Evolutionary conservation across 2,797 vertebrate species (phyloP).

Genomic region (Thaleichthys pacificus): DNA sequence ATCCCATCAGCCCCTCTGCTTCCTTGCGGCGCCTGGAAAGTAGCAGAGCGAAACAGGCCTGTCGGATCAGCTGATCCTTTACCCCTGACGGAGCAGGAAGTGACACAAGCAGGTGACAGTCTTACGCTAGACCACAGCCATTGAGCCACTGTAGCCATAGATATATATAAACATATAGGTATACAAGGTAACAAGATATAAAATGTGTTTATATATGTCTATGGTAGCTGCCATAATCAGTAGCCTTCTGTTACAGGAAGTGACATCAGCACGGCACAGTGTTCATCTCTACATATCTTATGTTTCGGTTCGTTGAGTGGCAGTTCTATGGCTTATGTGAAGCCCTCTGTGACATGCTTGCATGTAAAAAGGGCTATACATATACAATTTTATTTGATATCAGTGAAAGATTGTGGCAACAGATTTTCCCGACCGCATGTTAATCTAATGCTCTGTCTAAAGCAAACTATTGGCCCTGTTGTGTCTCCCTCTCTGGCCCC

Average conservation of each 20-base stretch:
- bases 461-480: too few species aligned
- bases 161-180: too few species aligned
- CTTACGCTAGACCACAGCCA: conserved; percentile 14
- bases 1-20: conserved; percentile 36
- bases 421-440: conserved; percentile 21
- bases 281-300: neutral
- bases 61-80: neutral
- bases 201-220: too few species aligned
- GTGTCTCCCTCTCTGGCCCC: too few species aligned
- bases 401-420: neutral
- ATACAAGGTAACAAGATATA: too few species aligned
- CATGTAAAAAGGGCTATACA: too few species aligned
- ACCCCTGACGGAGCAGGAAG: conserved; percentile 13
- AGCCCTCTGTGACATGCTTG: too few species aligned
- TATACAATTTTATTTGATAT: too few species aligned
- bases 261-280: neutral
- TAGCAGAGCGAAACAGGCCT: conserved; percentile 9
- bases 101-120: conserved; percentile 18
- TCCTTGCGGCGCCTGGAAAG: conserved; percentile 25
- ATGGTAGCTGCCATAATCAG: too few species aligned
- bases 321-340: too few species aligned
- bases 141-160: neutral
- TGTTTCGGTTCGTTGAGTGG: too few species aligned
- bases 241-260: neutral
- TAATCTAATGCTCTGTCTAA: neutral